phyloP scores from a whole-genome alignment of 2,113 vertebrate species.

The Laterallus jamaicensis region DNA sequence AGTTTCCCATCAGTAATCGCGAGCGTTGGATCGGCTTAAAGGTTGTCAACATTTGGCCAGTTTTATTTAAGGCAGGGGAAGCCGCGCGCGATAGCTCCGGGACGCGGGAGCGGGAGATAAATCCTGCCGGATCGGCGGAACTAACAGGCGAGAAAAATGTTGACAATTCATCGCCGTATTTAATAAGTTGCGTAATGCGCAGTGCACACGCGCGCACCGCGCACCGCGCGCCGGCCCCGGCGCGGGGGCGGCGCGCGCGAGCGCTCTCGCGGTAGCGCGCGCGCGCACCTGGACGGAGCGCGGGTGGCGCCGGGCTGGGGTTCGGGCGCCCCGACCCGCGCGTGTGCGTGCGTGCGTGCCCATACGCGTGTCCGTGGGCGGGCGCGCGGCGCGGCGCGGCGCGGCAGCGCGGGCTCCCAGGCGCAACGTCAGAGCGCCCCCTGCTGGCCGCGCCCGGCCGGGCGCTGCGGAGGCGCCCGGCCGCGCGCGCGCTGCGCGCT shows the following conservation, averaged over 20 bases:
- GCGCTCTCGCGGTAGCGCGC: not conserved
- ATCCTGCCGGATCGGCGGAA: constrained; percentile 83
- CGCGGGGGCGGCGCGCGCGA: too few relatives aligned
- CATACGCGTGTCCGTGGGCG: not conserved
- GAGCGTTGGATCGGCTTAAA: constrained; percentile 86
- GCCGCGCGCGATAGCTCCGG: constrained; percentile 76
- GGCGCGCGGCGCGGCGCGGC: not conserved
- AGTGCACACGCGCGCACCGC: not conserved
- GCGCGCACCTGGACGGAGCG: not conserved
- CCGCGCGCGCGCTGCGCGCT: not conserved
- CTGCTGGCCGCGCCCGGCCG: constrained; percentile 86
- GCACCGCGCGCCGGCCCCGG: not conserved
- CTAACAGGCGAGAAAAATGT: constrained; percentile 81
- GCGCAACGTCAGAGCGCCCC: constrained; percentile 86
- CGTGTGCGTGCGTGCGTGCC: fast-evolving
- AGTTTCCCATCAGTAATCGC: constrained; percentile 85
- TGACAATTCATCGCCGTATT: constrained; percentile 77
- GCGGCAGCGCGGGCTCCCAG: not conserved
- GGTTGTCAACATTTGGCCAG: constrained; percentile 90
- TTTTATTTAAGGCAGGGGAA: constrained; percentile 82
- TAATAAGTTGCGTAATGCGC: constrained; percentile 75
- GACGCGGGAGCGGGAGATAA: constrained; percentile 81
- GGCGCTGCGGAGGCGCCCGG: too few relatives aligned
- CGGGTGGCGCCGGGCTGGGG: not conserved
- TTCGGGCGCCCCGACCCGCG: not conserved